Base-by-base conservation (phyloP, 2,888 invertebrate genomes). In the Chloroclysta siterata region DNA sequence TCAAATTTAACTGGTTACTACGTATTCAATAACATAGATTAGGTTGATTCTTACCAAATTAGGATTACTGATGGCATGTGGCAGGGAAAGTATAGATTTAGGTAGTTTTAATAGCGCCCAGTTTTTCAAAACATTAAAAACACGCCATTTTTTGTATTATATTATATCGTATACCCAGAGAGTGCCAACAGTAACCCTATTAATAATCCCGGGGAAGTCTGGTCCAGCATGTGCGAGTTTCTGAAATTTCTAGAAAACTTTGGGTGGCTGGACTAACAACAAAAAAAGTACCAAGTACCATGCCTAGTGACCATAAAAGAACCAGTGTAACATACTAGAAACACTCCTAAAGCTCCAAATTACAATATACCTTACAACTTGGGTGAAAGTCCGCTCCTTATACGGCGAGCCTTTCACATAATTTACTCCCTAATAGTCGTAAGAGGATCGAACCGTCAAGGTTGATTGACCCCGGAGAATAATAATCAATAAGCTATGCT, bases 401-500 rank as follows among this genome's bases (percentile, higher is more conserved):
- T 84, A 84, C 67, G 85, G 83, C 57, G 73, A 73, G 75, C 77
- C 85, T 85, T 85, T 87, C 86, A 74, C 71, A 75, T 82, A 84
- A 85, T 85, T 86, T 83, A 79, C 72, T 65, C 82, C 82, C 76
- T 87, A 86, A 86, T 81, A 81, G 78, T 65, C 71, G 79, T 74
- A 78, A 82, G 83, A 82, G 80, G 71, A 81, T 82, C 80, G 79
- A 80, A 83, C 82, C 80, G 82, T 82, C 80, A 82, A 83, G 52
- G 64, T 72, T 80, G 78, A 83, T 83, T 81, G 78, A 70, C 53
- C 58, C 10, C 68, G 55, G 48, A 57, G 65, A 58, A 41, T 36
- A 47, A 15, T 33, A 39, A 10, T 22, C n/a, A 39, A 11, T 13
- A 6, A 47, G 41, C 14, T 53, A 48, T 17, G 46, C 2, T n/a